Base-by-base conservation (phyloP, 2,113 vertebrate species). In the Chionodraco myersi region DNA sequence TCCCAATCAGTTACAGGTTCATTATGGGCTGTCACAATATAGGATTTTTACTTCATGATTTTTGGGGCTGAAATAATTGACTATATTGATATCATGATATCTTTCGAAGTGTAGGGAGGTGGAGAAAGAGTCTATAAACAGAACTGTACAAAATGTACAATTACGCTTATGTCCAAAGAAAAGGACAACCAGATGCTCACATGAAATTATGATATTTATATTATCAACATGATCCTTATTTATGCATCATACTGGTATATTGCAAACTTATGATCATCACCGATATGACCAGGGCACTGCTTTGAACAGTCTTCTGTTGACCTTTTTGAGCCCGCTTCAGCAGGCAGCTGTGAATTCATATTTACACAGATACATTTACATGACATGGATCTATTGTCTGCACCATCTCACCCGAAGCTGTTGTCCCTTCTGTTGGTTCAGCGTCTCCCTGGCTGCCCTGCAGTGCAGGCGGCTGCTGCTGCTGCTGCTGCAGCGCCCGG, bases 351-450 rank as follows among this genome's bases (percentile, higher is more conserved):
- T 8, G 49, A 14, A 61, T 16, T 56, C 0, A 12, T 3, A 62
- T 75, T 34, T 47, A 23, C 12, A 14, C 26, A 8, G 26, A 67
- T 6, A 13, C 14, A 73, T 23, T 62, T n/a, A 63, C 0, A 58
- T 18, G 10, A 59, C 47, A 68, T 10, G 6, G 13, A 41, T 60
- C 7, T 47, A n/a, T 59, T 18, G 7, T 30, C 15, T 53, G 1
- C 11, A 62, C 45, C 21, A 48, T 49, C 89, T 89, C 79, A 95
- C 95, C 94, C 83, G 94, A 92, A 14, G 91, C 91, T 0, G 91
- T 84, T 12, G 89, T 87, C 63, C 77, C 86, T 3, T 92, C 93
- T 70, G 67, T 15, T 68, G 72, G 85, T 83, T 89, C 87, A 0
- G 47, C 0, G 0, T 87, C 83, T 4, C 83, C 85, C 30, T 78